These are phyloP conservation scores for Platorchestia sp. DNA, from an alignment of 1,140 invertebrate genomes.

Conservation along the genomic window DNA sequence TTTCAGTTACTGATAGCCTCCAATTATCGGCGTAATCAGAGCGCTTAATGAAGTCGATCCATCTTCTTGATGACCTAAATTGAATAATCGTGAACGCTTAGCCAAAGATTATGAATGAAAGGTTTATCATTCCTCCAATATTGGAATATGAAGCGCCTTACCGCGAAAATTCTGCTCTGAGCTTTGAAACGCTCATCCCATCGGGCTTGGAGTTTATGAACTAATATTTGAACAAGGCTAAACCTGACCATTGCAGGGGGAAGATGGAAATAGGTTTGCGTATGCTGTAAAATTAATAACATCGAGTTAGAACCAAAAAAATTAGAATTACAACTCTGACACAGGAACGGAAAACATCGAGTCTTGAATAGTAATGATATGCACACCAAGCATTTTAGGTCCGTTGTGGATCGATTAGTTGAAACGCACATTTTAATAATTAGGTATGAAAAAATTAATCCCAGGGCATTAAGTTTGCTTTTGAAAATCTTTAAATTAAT, in stretches of 20 bases:
- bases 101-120: conserved; percentile 32
- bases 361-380: too few relatives aligned
- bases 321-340: background rate
- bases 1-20: conserved; percentile 43
- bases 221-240: background rate
- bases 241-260: background rate
- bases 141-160: background rate
- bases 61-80: conserved; percentile 47
- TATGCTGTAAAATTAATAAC: background rate
- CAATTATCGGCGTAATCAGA: conserved; percentile 31
- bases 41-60: conserved; percentile 33
- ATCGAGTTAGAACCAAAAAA: background rate
- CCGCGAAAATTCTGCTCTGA: background rate
- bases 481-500: too few relatives aligned
- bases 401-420: too few relatives aligned
- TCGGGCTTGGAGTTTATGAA: background rate
- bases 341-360: background rate
- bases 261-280: background rate
- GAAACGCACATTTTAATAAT: too few relatives aligned
- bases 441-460: too few relatives aligned
- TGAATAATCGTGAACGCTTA: conserved; percentile 2
- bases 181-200: background rate
- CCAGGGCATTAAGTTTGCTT: too few relatives aligned
- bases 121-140: background rate
- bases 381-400: too few relatives aligned